Base-by-base conservation (phyloP, 1,140 invertebrate species). In the Theocolax elegans region DNA sequence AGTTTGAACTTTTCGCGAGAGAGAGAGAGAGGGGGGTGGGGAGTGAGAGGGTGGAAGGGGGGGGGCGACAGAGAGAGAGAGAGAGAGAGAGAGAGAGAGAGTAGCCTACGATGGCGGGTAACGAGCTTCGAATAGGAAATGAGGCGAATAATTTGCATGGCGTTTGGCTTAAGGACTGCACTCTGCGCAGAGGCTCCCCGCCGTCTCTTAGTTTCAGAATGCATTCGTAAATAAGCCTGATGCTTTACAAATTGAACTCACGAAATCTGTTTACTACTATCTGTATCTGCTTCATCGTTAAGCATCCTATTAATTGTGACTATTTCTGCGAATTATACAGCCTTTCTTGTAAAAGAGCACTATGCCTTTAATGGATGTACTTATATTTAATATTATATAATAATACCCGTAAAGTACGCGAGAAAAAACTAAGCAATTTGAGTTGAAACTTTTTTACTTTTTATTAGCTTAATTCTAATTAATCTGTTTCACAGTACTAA, bases 51-150 rank as follows among this genome's bases (percentile, higher is more conserved):
- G n/a, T n/a, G n/a, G n/a, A n/a, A n/a, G n/a, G n/a, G n/a, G n/a
- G n/a, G n/a, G n/a, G n/a, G n/a, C n/a, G n/a, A n/a, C n/a, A n/a
- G n/a, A n/a, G n/a, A n/a, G n/a, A n/a, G n/a, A n/a, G n/a, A n/a
- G n/a, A n/a, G n/a, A n/a, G n/a, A n/a, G n/a, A n/a, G n/a, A n/a
- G n/a, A n/a, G n/a, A n/a, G n/a, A n/a, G n/a, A n/a, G n/a, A n/a
- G 40, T 58, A 42, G 49, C 23, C 42, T 21, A 17, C 59, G 17
- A 27, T 70, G 69, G 60, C 67, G 72, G 65, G 65, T 78, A 76
- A 78, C 74, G 72, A 75, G 73, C 63, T 70, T 74, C 71, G 74
- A 77, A 77, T 77, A 75, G 76, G 63, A 73, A 77, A 77, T 74
- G 72, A 77, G 71, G 62, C 67, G 72, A 69, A 72, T 72, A 76